Evolutionary conservation across 1,140 invertebrate genomes (phyloP).

Genomic region (Drosophila orosa): DNA sequence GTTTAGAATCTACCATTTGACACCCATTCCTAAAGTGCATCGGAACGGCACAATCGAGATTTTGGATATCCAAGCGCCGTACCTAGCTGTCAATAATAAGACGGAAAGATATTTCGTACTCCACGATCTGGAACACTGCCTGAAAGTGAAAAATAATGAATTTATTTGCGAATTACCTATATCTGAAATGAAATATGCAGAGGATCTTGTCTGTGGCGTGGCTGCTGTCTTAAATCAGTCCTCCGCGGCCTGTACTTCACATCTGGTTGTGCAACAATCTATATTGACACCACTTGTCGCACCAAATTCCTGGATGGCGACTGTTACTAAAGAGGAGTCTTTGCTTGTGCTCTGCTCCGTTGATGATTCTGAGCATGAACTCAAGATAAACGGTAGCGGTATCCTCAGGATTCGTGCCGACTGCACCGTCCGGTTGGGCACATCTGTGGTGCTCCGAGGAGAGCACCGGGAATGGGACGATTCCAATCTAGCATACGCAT

Average conservation of each 20-base stretch:
- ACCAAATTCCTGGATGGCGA: slow-evolving; percentile 7
- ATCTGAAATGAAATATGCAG: neutral
- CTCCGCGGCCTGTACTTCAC: neutral
- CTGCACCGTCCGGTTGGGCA: neutral
- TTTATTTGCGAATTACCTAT: neutral
- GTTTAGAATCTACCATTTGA: slow-evolving; percentile 3
- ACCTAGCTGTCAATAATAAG: neutral
- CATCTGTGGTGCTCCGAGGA: slow-evolving; percentile 1
- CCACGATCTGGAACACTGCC: neutral
- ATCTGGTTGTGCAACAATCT: neutral
- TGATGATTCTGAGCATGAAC: neutral
- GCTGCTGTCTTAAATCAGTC: neutral
- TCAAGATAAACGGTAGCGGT: slow-evolving; percentile 2
- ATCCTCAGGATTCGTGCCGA: slow-evolving; percentile 5
- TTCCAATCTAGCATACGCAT: neutral
- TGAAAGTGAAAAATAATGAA: neutral
- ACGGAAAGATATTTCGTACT: neutral
- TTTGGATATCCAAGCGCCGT: neutral
- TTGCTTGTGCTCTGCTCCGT: neutral
- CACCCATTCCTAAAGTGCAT: slow-evolving; percentile 13
- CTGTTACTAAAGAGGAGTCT: neutral
- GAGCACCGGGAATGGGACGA: neutral
- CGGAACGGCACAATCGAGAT: neutral
- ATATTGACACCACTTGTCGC: neutral
- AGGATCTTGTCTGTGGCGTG: neutral